These are phyloP conservation scores for Sarcophaga subvicina DNA, from an alignment of 2,888 invertebrate genomes.

Conservation along the genomic window DNA sequence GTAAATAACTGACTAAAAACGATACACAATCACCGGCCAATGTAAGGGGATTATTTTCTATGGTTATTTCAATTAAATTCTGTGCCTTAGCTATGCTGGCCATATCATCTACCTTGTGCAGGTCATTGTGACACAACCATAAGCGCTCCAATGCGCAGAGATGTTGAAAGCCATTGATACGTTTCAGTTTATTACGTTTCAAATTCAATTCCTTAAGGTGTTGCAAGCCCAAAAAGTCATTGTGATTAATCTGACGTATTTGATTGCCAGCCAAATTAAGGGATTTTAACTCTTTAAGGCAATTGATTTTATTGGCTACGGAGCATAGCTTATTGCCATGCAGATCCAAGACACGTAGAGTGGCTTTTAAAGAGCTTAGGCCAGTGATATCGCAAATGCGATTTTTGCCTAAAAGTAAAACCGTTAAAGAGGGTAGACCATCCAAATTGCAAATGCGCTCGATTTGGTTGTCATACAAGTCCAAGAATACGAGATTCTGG, in stretches of 20 bases:
- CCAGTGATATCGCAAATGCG: slow-evolving; percentile 83
- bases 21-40: slow-evolving; percentile 91
- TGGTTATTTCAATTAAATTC: slow-evolving; percentile 90
- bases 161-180: slow-evolving; percentile 91
- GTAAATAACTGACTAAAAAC: slow-evolving; percentile 90
- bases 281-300: slow-evolving; percentile 91
- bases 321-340: slow-evolving; percentile 93
- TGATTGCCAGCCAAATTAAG: slow-evolving; percentile 96
- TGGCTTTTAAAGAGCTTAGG: slow-evolving; percentile 80
- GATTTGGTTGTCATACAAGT: slow-evolving; percentile 97
- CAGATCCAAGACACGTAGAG: slow-evolving; percentile 94
- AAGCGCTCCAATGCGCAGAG: slow-evolving; percentile 86
- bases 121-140: slow-evolving; percentile 82
- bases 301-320: slow-evolving; percentile 82
- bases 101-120: slow-evolving; percentile 92
- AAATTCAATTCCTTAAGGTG: slow-evolving; percentile 94
- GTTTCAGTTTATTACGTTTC: slow-evolving; percentile 91
- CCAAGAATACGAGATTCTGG: slow-evolving; percentile 92
- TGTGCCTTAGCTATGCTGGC: slow-evolving; percentile 90
- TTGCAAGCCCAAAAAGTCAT: slow-evolving; percentile 90
- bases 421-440: slow-evolving; percentile 90
- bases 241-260: slow-evolving; percentile 88
- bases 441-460: slow-evolving; percentile 92
- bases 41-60: slow-evolving; percentile 93
- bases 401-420: slow-evolving; percentile 95